Conservation (phyloP, 2,888 invertebrate genomes). For the Drosophila borealis region DNA sequence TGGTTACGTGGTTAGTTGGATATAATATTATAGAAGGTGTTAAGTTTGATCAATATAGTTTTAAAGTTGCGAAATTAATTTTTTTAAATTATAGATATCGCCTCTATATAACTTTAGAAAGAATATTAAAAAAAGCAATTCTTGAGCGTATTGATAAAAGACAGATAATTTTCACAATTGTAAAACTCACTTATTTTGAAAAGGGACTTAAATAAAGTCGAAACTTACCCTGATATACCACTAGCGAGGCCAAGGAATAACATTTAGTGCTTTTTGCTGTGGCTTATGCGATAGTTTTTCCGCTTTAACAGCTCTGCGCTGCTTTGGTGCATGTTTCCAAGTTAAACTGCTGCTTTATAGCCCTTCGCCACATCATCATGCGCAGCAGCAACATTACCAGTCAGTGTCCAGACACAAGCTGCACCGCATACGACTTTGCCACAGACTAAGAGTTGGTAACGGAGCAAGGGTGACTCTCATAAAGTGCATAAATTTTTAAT, state of each 20-base stretch:
- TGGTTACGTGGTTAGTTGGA: neutral
- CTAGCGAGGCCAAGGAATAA: conserved; percentile 7
- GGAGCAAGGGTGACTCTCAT: conserved; percentile 32
- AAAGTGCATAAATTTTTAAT: conserved; percentile 76
- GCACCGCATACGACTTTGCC: conserved; percentile 19
- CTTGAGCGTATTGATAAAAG: neutral
- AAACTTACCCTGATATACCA: neutral
- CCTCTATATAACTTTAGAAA: too few species aligned
- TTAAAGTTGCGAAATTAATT: too few species aligned
- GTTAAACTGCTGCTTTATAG: conserved; percentile 61
- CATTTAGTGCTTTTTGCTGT: conserved; percentile 21
- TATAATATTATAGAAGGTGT: too few species aligned
- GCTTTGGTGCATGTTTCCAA: conserved; percentile 38
- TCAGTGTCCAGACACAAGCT: conserved; percentile 44
- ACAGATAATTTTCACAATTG: too few species aligned
- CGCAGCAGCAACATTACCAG: conserved; percentile 21
- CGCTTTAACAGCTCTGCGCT: conserved; percentile 27
- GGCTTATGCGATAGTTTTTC: conserved; percentile 24
- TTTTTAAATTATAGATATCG: too few species aligned
- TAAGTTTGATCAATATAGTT: too few species aligned
- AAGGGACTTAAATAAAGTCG: neutral
- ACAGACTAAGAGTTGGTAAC: neutral
- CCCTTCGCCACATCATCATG: conserved; percentile 63
- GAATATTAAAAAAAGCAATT: neutral
- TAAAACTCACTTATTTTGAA: neutral